These are phyloP conservation scores for Coptodon bakossiorum DNA, from an alignment of 2,113 vertebrate genomes.

Conservation along the genomic window DNA sequence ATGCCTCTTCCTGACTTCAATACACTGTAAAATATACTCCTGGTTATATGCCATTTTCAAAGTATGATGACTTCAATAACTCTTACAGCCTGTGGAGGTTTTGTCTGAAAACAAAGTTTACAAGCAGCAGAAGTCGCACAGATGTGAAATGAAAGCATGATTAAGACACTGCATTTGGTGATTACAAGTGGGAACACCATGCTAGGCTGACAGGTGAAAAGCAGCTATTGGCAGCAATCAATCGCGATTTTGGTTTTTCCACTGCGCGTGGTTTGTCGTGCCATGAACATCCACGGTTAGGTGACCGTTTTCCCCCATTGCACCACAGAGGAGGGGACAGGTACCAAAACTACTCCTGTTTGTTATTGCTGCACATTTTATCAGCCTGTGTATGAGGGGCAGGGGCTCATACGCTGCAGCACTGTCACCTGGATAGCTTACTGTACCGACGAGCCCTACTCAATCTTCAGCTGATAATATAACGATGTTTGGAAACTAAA, in stretches of 20 bases:
- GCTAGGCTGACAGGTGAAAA: slow-evolving; percentile 23
- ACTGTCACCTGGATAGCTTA: background rate
- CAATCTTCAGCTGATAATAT: background rate
- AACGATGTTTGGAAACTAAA: background rate
- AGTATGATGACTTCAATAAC: background rate
- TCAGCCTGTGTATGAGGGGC: background rate
- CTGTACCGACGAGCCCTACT: background rate
- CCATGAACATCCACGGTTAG: background rate
- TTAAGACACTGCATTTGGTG: background rate
- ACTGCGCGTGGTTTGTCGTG: background rate
- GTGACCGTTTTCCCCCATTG: fast-evolving
- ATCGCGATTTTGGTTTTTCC: background rate
- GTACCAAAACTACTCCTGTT: background rate
- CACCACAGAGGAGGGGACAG: background rate
- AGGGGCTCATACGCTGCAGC: background rate
- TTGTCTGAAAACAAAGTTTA: background rate
- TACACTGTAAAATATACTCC: background rate
- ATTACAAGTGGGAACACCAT: slow-evolving; percentile 26
- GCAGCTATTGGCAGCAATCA: background rate
- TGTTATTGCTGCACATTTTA: background rate
- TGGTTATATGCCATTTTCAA: background rate
- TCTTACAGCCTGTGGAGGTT: background rate
- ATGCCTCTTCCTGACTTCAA: background rate
- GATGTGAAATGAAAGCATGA: slow-evolving; percentile 13
- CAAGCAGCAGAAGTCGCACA: slow-evolving; percentile 11